phyloP scores from a whole-genome alignment of 2,113 vertebrate species.

The Motacilla alba region DNA sequence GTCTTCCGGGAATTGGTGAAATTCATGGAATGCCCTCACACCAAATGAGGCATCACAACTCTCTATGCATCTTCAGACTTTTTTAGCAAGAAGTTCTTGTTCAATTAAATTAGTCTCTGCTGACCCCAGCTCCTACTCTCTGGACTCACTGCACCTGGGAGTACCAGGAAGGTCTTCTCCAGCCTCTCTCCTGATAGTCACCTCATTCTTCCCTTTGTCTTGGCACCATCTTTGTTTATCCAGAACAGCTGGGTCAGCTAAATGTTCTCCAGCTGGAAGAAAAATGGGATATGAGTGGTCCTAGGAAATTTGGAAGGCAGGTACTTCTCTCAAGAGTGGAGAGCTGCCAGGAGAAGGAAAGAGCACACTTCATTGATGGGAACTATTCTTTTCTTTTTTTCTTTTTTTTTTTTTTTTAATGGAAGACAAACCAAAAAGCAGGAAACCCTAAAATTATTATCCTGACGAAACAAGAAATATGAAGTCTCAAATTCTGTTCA shows the following conservation, averaged over 20 bases:
- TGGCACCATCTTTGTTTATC: background rate
- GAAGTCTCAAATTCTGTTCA: background rate
- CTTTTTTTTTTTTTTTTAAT: background rate
- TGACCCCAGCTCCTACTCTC: background rate
- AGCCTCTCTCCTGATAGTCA: background rate
- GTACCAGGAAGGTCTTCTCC: background rate
- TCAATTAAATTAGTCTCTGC: background rate
- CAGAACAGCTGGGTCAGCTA: background rate
- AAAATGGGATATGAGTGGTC: background rate
- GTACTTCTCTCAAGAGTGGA: background rate
- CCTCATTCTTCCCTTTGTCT: background rate
- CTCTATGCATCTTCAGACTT: background rate
- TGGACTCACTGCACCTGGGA: background rate
- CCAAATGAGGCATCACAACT: background rate
- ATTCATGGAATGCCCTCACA: background rate
- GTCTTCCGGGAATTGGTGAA: constrained; percentile 21
- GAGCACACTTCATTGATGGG: background rate
- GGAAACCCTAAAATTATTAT: background rate
- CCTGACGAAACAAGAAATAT: background rate
- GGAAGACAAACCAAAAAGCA: background rate
- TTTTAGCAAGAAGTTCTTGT: background rate
- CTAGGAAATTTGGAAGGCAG: background rate
- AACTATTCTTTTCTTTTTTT: background rate
- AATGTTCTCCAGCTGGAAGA: background rate
- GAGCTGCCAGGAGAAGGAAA: background rate